Percentiles rank a stretch among this genome's conserved stretches.
phyloP scores from a whole-genome alignment of 2,113 vertebrate species.

The Bolborhynchus lineola region DNA sequence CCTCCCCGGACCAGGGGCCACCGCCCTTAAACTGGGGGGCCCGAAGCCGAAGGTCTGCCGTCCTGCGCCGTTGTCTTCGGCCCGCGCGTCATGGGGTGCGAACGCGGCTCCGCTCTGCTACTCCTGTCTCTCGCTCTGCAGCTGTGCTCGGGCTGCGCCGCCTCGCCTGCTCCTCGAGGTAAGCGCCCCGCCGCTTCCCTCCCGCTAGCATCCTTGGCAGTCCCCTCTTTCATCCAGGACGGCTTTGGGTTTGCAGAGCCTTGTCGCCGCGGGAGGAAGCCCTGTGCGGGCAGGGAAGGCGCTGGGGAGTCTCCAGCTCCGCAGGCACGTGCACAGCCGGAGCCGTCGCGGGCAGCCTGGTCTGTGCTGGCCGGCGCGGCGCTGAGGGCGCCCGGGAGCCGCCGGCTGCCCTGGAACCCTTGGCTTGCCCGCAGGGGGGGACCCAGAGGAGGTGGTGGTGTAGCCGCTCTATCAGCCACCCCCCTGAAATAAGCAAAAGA shows the following conservation, averaged over 20 bases:
- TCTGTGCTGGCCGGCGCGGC: too few relatives aligned
- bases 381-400: too few relatives aligned
- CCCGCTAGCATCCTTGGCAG: rapidly evolving
- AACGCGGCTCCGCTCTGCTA: not conserved
- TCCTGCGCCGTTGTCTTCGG: not conserved
- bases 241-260: not conserved
- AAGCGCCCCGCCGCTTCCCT: constrained; percentile 40
- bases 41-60: not conserved
- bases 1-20: not conserved
- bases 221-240: rapidly evolving
- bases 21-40: not conserved
- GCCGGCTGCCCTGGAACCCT: too few relatives aligned
- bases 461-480: not conserved
- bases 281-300: not conserved
- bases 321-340: not conserved
- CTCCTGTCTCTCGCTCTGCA: constrained; percentile 78
- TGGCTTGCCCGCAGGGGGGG: rapidly evolving
- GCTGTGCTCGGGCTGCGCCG: constrained; percentile 59
- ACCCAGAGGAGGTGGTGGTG: not conserved
- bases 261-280: not conserved
- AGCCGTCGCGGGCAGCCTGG: not conserved
- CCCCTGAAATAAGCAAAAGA: rapidly evolving
- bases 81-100: not conserved
- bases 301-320: not conserved
- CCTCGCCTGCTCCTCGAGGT: constrained; percentile 80